Base-by-base conservation (phyloP, 2,888 invertebrate species). In the Horisme vitalbata region DNA sequence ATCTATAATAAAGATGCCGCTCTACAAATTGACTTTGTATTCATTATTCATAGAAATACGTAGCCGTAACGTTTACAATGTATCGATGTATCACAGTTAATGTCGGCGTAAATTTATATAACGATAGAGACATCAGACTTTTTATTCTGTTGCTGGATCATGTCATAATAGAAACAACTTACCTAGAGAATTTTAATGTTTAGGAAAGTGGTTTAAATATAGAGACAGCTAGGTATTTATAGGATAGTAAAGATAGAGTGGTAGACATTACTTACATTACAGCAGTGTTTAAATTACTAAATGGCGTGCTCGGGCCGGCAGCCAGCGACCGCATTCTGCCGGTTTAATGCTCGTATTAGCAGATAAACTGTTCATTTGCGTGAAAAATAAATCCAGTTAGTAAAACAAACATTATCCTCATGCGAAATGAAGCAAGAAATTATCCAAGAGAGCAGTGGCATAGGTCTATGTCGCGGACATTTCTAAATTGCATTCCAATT, bases 361-460 rank as follows among this genome's bases (percentile, higher is more conserved):
- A 63, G 71, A 75, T 79, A 75, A 76, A 75, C 68, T 70, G 68
- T 71, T 71, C 67, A 71, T 75, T 80, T 77, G 66, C 63, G 72
- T 75, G 75, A 79, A 78, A 81, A 80, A 79, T 76, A 78, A 71
- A 70, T 61, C 60, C 61, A 66, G 68, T 77, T 75, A 71, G 67
- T 68, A 65, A 72, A 75, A 78, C 73, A 75, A 78, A 78, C 71
- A 71, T 66, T 68, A 64, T 55, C 55, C 58, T 61, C 55, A 65
- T 68, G 65, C 61, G 45, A 68, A 75, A 74, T 73, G 63, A 68
- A 57, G 57, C 63, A 60, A 71, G 63, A 63, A 68, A 65, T 68
- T 64, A 65, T 54, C 14, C 38, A 47, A 20, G 54, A 49, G 57
- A 61, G 60, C 60, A 52, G 52, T 36, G 36, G 41, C 47, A 57